Base-by-base conservation (phyloP, 2,113 vertebrate species). In the Plestiodon gilberti region DNA sequence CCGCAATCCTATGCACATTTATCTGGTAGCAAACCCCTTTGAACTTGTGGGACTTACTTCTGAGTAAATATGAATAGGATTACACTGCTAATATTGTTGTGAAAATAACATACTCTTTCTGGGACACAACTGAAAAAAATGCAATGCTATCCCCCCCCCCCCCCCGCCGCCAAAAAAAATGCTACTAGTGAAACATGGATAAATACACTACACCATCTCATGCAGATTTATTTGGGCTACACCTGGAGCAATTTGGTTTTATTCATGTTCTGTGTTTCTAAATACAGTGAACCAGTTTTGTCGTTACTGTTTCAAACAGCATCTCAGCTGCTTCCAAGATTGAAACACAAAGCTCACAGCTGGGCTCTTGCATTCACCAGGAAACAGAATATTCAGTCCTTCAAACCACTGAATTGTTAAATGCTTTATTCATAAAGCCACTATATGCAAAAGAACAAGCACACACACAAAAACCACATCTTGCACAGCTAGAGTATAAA, bases 251-350 rank as follows among this genome's bases (percentile, higher is more conserved):
- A 86, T 74, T 88, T 76, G 81, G 64, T 73, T 30, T 52, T 69
- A 55, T 74, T 59, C 93, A 48, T 43, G 40, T 65, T 91, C 92
- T 88, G 14, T 33, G 84, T 92, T 87, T 76, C 83, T 81, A 79
- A 85, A 93, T 69, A 33, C 78, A 81, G 82, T 0, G 1, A 0
- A 13, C 85, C 78, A 85, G 87, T 85, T 1, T 90, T 76, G 17
- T 69, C n/a, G 65, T 35, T 35, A 70, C 33, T 85, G 69, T 89
- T 86, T 74, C 80, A 65, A 81, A 78, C 76, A 89, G 82, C 82
- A 90, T 75, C 78, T 92, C 91, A 89, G 86, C 71, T 73, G 84
- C 65, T 69, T 87, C 84, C 84, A 74, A 80, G 82, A 83, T 2
- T 80, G 61, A 80, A 80, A 64, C 23, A 80, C 61, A 80, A 15